Conservation (phyloP, 2,113 vertebrate genomes). For the Menura novaehollandiae region DNA sequence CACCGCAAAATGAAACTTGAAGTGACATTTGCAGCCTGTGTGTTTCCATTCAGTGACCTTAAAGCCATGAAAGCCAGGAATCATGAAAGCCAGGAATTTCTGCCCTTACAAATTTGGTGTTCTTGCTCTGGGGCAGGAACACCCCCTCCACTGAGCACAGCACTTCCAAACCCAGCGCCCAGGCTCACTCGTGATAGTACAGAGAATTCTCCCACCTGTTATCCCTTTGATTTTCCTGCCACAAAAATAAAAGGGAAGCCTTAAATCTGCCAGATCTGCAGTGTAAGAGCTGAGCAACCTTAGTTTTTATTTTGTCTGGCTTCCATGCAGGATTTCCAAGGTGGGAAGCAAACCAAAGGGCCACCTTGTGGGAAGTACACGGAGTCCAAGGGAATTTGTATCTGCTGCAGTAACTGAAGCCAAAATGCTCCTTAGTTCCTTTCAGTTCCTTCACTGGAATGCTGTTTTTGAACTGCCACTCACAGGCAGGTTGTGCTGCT, state of each 20-base stretch:
- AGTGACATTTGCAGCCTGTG: not conserved
- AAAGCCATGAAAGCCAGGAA: not conserved
- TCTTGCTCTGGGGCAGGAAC: not conserved
- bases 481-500: not conserved
- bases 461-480: not conserved
- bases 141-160: not conserved
- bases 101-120: not conserved
- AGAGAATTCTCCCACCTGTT: not conserved
- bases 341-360: not conserved
- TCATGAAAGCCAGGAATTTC: not conserved
- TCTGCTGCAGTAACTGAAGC: not conserved
- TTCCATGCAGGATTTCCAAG: not conserved
- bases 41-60: not conserved
- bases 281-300: not conserved
- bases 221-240: constrained; percentile 15
- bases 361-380: not conserved
- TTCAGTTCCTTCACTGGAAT: not conserved
- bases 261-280: not conserved
- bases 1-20: not conserved
- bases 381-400: not conserved
- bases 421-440: not conserved
- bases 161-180: not conserved
- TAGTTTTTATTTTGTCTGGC: not conserved
- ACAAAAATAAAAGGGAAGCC: not conserved
- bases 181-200: not conserved